Conservation (phyloP, 2,113 vertebrate species). For the Taurulus bubalis region DNA sequence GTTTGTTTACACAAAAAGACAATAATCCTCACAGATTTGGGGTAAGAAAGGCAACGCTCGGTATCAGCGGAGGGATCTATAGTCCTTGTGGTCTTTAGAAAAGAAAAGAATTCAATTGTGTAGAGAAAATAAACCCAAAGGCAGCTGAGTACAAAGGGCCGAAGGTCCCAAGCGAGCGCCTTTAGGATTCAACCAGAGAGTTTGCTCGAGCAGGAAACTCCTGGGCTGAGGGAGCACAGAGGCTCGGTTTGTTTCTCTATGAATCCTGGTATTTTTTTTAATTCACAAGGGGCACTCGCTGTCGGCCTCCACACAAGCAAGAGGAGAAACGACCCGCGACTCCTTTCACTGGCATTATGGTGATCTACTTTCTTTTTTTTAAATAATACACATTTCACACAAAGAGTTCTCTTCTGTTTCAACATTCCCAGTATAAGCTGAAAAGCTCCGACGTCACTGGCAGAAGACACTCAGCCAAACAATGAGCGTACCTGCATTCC, state of each 20-base stretch:
- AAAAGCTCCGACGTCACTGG: not conserved
- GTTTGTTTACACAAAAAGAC: constrained; percentile 75
- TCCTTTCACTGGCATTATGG: constrained; percentile 1
- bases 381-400: constrained; percentile 39
- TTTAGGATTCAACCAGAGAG: constrained; percentile 50
- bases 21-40: constrained; percentile 71
- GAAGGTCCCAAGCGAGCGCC: constrained; percentile 42
- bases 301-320: constrained; percentile 39
- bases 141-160: constrained; percentile 69
- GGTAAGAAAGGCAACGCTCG: constrained; percentile 41
- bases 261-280: constrained; percentile 43
- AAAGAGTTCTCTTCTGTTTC: constrained; percentile 27
- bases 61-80: constrained; percentile 72
- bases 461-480: constrained; percentile 8
- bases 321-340: constrained; percentile 29
- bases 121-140: constrained; percentile 76
- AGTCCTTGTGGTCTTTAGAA: constrained; percentile 55
- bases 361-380: constrained; percentile 14
- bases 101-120: constrained; percentile 77
- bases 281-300: constrained; percentile 59
- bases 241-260: constrained; percentile 62
- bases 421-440: not conserved
- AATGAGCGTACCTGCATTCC: constrained; percentile 11
- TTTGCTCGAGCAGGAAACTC: constrained; percentile 60
- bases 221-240: constrained; percentile 46